Conservation (phyloP, 2,797 vertebrate genomes). For the Amniataba percoides region DNA sequence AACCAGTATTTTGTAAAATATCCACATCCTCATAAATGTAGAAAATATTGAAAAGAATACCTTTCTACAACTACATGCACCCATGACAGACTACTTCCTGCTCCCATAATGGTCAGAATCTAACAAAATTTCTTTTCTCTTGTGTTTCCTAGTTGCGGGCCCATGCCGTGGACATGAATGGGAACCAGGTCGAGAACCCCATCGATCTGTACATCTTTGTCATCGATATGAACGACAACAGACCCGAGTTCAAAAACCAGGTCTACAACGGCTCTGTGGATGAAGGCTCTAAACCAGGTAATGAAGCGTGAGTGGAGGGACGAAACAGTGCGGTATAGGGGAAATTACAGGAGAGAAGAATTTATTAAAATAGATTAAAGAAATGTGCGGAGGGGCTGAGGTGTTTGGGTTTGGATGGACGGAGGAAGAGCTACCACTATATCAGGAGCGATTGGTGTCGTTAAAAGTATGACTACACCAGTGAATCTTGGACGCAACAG, state of each 20-base stretch:
- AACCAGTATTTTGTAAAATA: not conserved
- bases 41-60: not conserved
- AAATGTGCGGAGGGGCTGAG: not conserved
- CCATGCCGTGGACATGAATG: constrained; percentile 97
- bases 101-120: not conserved
- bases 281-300: constrained; percentile 96
- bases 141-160: constrained; percentile 88
- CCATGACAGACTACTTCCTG: constrained; percentile 6
- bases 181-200: constrained; percentile 97
- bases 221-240: constrained; percentile 97
- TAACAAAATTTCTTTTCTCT: not conserved
- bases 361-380: constrained; percentile 10
- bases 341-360: not conserved
- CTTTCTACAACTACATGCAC: not conserved
- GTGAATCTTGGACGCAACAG: constrained; percentile 50
- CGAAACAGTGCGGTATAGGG: not conserved
- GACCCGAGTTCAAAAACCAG: constrained; percentile 94
- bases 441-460: constrained; percentile 33
- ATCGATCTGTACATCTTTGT: constrained; percentile 98
- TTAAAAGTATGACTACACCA: constrained; percentile 45
- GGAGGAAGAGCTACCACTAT: not conserved
- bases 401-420: constrained; percentile 4
- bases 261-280: constrained; percentile 96
- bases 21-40: not conserved
- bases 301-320: not conserved